Percentiles rank a stretch among this genome's conserved stretches.
These are phyloP conservation scores for Acrobeloides nanus DNA, from an alignment of 2,888 invertebrate genomes.

Conservation along the genomic window DNA sequence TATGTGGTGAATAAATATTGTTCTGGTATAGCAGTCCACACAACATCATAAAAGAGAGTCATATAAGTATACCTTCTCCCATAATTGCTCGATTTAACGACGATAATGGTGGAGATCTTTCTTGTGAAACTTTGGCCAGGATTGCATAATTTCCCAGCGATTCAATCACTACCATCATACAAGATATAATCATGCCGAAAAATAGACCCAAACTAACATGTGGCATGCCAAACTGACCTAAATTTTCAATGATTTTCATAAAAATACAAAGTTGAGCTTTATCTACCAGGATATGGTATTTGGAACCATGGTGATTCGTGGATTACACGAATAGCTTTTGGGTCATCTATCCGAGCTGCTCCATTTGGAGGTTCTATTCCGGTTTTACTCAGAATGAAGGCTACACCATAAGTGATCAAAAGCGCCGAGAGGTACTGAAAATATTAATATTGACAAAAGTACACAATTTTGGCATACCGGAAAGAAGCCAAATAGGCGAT, in stretches of 20 bases:
- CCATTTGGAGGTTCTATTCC: constrained; percentile 31
- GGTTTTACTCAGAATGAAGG: constrained; percentile 34
- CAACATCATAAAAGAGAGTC: no score
- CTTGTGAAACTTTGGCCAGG: constrained; percentile 31
- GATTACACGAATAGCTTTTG: constrained; percentile 30
- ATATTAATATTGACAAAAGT: not conserved
- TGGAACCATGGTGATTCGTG: constrained; percentile 37
- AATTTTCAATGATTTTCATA: constrained; percentile 1
- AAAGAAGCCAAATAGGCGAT: constrained; percentile 42
- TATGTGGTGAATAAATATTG: no score
- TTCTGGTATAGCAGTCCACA: no score
- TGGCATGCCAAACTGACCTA: constrained; percentile 39
- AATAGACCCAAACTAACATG: constrained; percentile 32
- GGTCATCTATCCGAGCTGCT: constrained; percentile 35
- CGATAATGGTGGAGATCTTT: constrained; percentile 32
- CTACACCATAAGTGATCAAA: constrained; percentile 34
- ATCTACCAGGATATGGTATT: constrained; percentile 42
- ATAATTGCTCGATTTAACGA: constrained; percentile 43
- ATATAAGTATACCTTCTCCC: constrained; percentile 36
- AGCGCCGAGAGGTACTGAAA: constrained; percentile 40
- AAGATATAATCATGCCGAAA: constrained; percentile 39
- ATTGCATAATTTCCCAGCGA: constrained; percentile 36
- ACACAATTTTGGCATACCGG: constrained; percentile 23
- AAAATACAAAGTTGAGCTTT: no score
- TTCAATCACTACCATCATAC: constrained; percentile 37